Evolutionary conservation across 2,888 invertebrate species (phyloP), one percentile per base, ranked within the genome.

Genomic region (Leptinotarsa tumamoca): DNA sequence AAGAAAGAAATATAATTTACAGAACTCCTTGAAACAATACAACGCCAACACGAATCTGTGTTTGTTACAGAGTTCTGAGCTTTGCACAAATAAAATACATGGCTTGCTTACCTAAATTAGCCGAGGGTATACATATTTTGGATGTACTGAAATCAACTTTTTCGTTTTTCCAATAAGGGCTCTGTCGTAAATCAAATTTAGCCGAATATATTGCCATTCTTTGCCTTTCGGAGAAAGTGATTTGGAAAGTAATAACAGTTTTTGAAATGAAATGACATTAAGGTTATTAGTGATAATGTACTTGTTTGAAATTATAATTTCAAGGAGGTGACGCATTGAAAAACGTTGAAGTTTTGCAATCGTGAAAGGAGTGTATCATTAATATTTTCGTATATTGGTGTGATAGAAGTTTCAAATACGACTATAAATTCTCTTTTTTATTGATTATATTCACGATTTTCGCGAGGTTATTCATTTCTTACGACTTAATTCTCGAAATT

Each of bases 181-280:
- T 27, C 43, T 33, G n/a, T 63, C 33, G 63, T 33, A 43, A 63
- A 63, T 63, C 33, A 63, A 63, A 63, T 43, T 1, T 3, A 63
- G n/a, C 43, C 33, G 33, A 43, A 33, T 33, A 43, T 33, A 63
- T 58, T 58, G 23, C 23, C 4, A 58, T 58, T 58, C 21, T 23
- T 23, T 58, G 18, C 58, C 23, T 21, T 58, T 23, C 23, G 23
- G 23, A 58, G 58, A 15, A 58, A 58, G 58, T 63, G 63, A 43
- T 27, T 63, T n/a, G 43, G 18, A 63, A 63, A 18, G 63, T n/a
- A 43, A 63, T 63, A 63, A 63, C n/a, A 63, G 63, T 23, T 23
- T 58, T 23, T 3, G 23, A 15, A 15, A 77, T 79, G 78, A 81
- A 81, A 78, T 56, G n/a, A 56, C 54, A 69, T 27, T 23, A 15